These are phyloP conservation scores for Melieria picta DNA, from an alignment of 2,888 invertebrate species.

Conservation along the genomic window DNA sequence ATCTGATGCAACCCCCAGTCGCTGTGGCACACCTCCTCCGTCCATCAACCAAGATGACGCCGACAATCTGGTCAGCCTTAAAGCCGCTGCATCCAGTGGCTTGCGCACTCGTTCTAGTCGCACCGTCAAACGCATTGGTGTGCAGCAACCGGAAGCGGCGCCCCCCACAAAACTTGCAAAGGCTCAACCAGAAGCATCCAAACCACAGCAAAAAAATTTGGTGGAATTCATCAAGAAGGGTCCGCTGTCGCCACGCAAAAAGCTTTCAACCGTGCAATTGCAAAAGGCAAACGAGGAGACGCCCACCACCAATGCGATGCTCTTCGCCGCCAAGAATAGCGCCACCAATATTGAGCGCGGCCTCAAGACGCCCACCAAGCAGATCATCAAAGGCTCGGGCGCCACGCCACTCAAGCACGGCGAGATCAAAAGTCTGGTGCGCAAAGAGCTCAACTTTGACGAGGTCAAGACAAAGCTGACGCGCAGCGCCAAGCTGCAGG, in stretches of 20 bases:
- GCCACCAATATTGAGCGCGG: slow-evolving; percentile 56
- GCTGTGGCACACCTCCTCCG: slow-evolving; percentile 35
- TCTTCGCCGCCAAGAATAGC: slow-evolving; percentile 53
- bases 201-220: slow-evolving; percentile 57
- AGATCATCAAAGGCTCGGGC: slow-evolving; percentile 64
- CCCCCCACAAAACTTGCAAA: slow-evolving; percentile 53
- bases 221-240: slow-evolving; percentile 65
- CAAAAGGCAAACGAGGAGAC: slow-evolving; percentile 49
- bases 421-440: slow-evolving; percentile 66
- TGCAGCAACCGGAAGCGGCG: slow-evolving; percentile 40
- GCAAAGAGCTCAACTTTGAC: slow-evolving; percentile 74
- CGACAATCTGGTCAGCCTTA: slow-evolving; percentile 52
- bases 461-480: slow-evolving; percentile 77
- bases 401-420: slow-evolving; percentile 56
- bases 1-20: neutral
- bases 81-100: slow-evolving; percentile 43
- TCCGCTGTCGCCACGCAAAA: slow-evolving; percentile 62
- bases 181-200: slow-evolving; percentile 47
- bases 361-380: slow-evolving; percentile 61
- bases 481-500: slow-evolving; percentile 75
- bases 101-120: slow-evolving; percentile 58
- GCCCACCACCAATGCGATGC: slow-evolving; percentile 37
- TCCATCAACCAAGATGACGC: slow-evolving; percentile 32
- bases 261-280: slow-evolving; percentile 40
- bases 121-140: slow-evolving; percentile 56